Base-by-base conservation (phyloP, 1,140 invertebrate genomes). In the Heliconius eleuchia region DNA sequence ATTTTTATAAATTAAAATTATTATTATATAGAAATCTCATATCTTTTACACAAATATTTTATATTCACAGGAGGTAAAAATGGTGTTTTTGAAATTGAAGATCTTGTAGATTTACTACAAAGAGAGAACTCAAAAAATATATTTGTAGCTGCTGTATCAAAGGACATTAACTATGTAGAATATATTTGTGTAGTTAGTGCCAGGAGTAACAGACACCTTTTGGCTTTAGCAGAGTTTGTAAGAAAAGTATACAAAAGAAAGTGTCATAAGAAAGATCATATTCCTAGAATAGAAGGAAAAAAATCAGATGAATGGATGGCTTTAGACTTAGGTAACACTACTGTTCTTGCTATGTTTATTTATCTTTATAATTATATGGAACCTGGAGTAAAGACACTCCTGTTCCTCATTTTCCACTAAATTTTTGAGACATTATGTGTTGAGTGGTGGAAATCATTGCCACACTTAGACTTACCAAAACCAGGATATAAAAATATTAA, bases 11-110 rank as follows among this genome's bases (percentile, higher is more conserved):
- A 66, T 23, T 18, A 57, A 57, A 8, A 27, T 27, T 16, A 30
- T 57, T n/a, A n/a, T 9, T 60, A 57, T 9, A 66, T 13, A 27
- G 23, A 23, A 9, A 60, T 66, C 3, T 66, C 23, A 52, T 18
- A 19, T 27, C 16, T 66, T 30, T 27, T 5, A 66, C 27, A 23
- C 30, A 30, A 16, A 27, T 66, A 66, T 11, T 27, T 66, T 27
- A 27, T 30, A 30, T 66, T 66, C 13, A 30, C 84, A 98, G 98
- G 97, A 87, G 98, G 98, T 2, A 86, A 95, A 77, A 96, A 88
- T 82, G 98, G 98, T 30, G 98, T 98, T 1, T 98, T 96, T 92
- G 98, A 99, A 86, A 96, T 99, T 52, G 97, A 98, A 91, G 97
- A 99, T 80, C 90, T 99, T 39, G 96, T 99, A 0, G 95, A 96